Base-by-base conservation (phyloP, 1,140 invertebrate genomes). In the Eciton burchellii region DNA sequence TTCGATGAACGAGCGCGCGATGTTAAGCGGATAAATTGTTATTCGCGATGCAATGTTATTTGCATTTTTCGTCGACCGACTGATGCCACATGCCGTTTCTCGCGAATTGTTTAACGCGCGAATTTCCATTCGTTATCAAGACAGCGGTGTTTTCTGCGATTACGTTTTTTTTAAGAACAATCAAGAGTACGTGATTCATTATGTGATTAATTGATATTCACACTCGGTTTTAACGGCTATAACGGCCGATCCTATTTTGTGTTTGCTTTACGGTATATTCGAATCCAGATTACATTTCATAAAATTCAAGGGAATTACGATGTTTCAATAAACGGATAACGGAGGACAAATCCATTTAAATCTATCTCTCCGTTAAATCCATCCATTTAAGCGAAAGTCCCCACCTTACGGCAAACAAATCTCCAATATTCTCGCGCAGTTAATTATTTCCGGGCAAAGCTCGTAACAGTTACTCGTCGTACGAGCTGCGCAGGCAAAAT, bases 1-100 rank as follows among this genome's bases (percentile, higher is more conserved):
- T 16, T 16, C 49, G 16, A 70, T 19, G 43, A 4, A 63, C 41
- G 5, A 26, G 3, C 1, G 3, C 1, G 8, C 19, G 56, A 79
- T 76, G 63, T 65, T 77, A 77, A 76, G 24, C 65, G 19, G 11
- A 16, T 41, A 65, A 77, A 79, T 43, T 77, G 16, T 56, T 76
- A 45, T 19, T 24, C 21, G n/a, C 9, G 52, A 9, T 54, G 5
- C n/a, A 9, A 5, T 56, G 14, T 71, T 11, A 2, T 54, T 26
- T 56, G 24, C 35, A 35, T 12, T 26, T 56, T 56, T 66, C 35
- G 1, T 35, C n/a, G 47, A 16, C 54, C n/a, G n/a, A n/a, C 54
- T 66, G 8, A 24, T 19, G 5, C 14, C 41, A 43, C 49, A n/a
- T n/a, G n/a, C n/a, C n/a, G n/a, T 5, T 43, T 66, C 66, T 63